Conservation (phyloP, 2,888 invertebrate genomes). For the Ophioninae sp. region DNA sequence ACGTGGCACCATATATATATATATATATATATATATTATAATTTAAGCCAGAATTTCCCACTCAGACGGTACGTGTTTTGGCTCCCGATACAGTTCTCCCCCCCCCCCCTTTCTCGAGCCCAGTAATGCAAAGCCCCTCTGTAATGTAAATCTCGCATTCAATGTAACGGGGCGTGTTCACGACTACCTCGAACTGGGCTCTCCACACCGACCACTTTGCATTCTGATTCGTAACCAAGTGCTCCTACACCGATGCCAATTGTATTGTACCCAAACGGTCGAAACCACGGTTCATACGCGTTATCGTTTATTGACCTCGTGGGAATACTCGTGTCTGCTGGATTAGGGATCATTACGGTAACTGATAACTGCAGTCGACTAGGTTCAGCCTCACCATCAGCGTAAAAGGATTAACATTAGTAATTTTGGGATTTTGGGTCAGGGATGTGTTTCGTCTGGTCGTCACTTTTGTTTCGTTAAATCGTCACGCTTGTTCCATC, state of each 20-base stretch:
- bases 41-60: slow-evolving; percentile 52
- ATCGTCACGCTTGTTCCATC: background rate
- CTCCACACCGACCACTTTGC: slow-evolving; percentile 53
- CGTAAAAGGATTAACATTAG: background rate
- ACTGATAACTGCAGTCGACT: slow-evolving; percentile 36
- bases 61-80: slow-evolving; percentile 52
- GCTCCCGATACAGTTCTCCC: slow-evolving; percentile 54
- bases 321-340: slow-evolving; percentile 37
- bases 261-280: slow-evolving; percentile 45
- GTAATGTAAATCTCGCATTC: slow-evolving; percentile 35
- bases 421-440: background rate
- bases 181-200: slow-evolving; percentile 28
- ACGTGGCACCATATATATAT: slow-evolving; percentile 25
- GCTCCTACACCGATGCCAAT: slow-evolving; percentile 26
- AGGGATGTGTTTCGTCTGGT: slow-evolving; percentile 1
- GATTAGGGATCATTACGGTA: slow-evolving; percentile 50
- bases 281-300: slow-evolving; percentile 63
- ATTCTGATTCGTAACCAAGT: slow-evolving; percentile 50
- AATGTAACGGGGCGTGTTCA: slow-evolving; percentile 10
- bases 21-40: slow-evolving; percentile 43
- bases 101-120: slow-evolving; percentile 1
- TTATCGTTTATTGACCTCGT: slow-evolving; percentile 60
- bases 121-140: slow-evolving; percentile 66
- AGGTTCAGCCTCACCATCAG: slow-evolving; percentile 20
- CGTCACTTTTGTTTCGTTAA: background rate